Evolutionary conservation across 2,113 vertebrate genomes (phyloP), one percentile per base, ranked within the genome.

Genomic region (Proteles cristata): DNA sequence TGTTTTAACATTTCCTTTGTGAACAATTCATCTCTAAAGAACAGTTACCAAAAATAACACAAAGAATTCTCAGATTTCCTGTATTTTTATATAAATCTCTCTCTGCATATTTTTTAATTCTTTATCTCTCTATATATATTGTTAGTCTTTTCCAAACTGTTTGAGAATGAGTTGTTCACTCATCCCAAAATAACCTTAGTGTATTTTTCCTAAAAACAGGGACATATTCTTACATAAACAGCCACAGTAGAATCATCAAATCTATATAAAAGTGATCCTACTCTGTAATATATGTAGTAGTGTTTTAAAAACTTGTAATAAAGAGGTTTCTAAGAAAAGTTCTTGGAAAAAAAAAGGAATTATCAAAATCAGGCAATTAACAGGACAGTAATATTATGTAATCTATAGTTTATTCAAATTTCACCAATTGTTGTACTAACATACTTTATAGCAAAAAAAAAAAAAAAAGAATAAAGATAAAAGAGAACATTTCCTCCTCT

Each of bases 351-450:
- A 39, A 39, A 16, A 76, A 45, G 26, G 39, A 25, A 76, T 61
- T 43, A 92, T 61, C 50, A 93, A 93, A 87, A 73, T 28, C 39
- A 90, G 58, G n/a, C 19, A 80, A 80, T 81, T 58, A 86, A 93
- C 1, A 35, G 61, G 17, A 90, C 6, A 81, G 16, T 11, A 80
- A 12, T 63, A 66, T 85, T 55, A 93, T 17, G 11, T 55, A 83
- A 79, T 71, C 7, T 53, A 81, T 9, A 58, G 28, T 66, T 84
- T 35, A 66, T 69, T 84, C 19, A 55, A 50, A 92, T 66, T 87
- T 63, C 71, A 31, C 23, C 31, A 87, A 77, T 4, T 96, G 33
- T 82, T 28, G 17, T 14, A 83, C 15, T 45, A 94, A 79, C 35
- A 21, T 55, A 58, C 23, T 48, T 92, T 58, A 77, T 8, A 88